phyloP scores from a whole-genome alignment of 2,888 invertebrate species.

The Xestia c-nigrum region DNA sequence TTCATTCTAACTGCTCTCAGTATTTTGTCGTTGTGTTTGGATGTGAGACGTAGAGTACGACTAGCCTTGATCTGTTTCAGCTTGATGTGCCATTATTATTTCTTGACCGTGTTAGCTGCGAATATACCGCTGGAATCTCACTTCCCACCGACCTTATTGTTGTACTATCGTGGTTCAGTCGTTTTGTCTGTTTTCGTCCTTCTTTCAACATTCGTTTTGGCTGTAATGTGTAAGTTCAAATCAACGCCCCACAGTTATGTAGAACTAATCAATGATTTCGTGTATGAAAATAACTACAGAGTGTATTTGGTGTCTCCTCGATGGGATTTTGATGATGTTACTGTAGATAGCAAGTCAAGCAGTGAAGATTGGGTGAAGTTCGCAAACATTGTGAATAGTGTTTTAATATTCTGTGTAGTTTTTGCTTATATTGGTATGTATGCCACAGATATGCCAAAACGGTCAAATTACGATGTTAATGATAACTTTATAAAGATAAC shows the following conservation, averaged over 20 bases:
- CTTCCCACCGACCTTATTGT: conserved; percentile 69
- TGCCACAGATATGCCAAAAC: conserved; percentile 66
- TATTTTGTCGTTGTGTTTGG: conserved; percentile 67
- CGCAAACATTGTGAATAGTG: conserved; percentile 69
- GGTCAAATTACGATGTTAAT: neutral
- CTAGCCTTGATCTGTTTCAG: conserved; percentile 69
- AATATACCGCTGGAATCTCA: conserved; percentile 65
- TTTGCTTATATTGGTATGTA: conserved; percentile 69
- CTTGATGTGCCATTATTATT: conserved; percentile 70
- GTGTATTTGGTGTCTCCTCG: conserved; percentile 66
- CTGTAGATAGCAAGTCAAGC: conserved; percentile 29
- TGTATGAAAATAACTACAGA: conserved; percentile 58
- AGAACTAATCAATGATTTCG: conserved; percentile 60
- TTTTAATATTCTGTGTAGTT: conserved; percentile 54
- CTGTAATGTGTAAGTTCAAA: conserved; percentile 57
- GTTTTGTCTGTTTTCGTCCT: conserved; percentile 65
- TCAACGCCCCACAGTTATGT: conserved; percentile 64
- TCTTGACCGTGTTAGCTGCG: conserved; percentile 62
- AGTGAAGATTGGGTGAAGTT: conserved; percentile 69
- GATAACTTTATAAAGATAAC: neutral
- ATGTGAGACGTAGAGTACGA: conserved; percentile 66
- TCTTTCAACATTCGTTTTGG: conserved; percentile 66
- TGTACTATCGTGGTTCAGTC: conserved; percentile 72
- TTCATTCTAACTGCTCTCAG: conserved; percentile 69
- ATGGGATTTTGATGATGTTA: conserved; percentile 59